Base-by-base conservation (phyloP, 2,113 vertebrate genomes). In the Hydrochoerus hydrochaeris region DNA sequence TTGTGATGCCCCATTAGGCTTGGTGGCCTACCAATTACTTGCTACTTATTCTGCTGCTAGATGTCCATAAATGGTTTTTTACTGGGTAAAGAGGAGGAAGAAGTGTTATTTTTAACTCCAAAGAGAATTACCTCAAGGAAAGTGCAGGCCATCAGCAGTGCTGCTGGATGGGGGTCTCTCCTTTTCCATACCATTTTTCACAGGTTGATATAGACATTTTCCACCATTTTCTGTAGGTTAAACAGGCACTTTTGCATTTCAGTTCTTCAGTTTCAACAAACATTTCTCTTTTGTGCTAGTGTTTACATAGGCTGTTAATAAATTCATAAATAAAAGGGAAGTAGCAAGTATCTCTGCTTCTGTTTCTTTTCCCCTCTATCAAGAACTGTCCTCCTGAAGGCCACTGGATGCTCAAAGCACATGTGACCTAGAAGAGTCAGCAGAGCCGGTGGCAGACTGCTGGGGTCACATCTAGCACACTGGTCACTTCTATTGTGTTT, bases 251-350 rank as follows among this genome's bases (percentile, higher is more conserved):
- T 98, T 91, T 24, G 0, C 24, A 93, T 49, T 75, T 54, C 77
- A 73, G 0, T 77, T 32, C 12, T 93, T 96, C n/a, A 28, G 0
- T 93, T 89, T 96, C 62, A 30, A 41, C 10, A 87, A 30, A 60
- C 4, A 38, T 46, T 73, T 91, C 38, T 80, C 63, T 62, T 49
- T 57, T 46, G 2, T 86, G n/a, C 60, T 63, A 11, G 0, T 13
- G 54, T 78, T 84, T 85, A 20, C 58, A 12, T 80, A 62, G 73
- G 57, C 49, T 17, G 26, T 60, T 58, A 52, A 78, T 35, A 13
- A 57, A n/a, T 88, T 95, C n/a, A 94, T 35, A 92, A 87, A 83
- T 13, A 44, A 65, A 86, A 91, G 63, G 46, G 35, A 83, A 92
- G 65, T 88, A 75, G 20, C 49, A 85, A 9, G 8, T 3, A 4